Evolutionary conservation across 1,140 invertebrate genomes (phyloP), one percentile per base, ranked within the genome.

Genomic region (Eriosoma lanigerum): DNA sequence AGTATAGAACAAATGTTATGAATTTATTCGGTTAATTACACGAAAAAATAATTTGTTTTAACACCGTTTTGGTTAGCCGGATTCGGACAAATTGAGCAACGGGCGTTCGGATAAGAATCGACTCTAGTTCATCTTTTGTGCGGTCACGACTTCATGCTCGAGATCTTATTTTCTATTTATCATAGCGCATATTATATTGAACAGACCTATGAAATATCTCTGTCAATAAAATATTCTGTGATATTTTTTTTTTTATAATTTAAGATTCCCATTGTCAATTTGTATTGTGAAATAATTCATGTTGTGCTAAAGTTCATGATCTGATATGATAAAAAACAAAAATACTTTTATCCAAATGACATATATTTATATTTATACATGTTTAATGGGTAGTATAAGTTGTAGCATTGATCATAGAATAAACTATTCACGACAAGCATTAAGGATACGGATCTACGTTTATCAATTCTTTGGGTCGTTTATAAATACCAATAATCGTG

Each of bases 91-190:
- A 76, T 76, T 58, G 54, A 24, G 52, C n/a, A 58, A 76, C 24
- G 54, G n/a, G 38, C 6, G 24, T 32, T n/a, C n/a, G 6, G 52
- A 56, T 6, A 17, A 76, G 72, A 56, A 32, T 8, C n/a, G 13
- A 46, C 13, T 66, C 62, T 21, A 44, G 44, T 21, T 52, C 68
- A 12, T 38, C 38, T 19, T 29, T 9, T 29, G 10, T 24, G 46
- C 68, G 48, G 68, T 72, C 72, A 76, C 72, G 72, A 76, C 54
- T 76, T 76, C 72, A 76, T 58, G 72, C 72, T 44, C 72, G 72
- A 76, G 52, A n/a, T n/a, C n/a, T n/a, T n/a, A n/a, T n/a, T n/a
- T 19, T 76, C 12, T 24, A n/a, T 76, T 76, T 24, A 29, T 17
- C 21, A 19, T 56, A 2, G 17, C 72, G 72, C 44, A 52, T 76